Evolutionary conservation across 2,113 vertebrate genomes (phyloP), one percentile per base, ranked within the genome.

Genomic region (Protobothrops flavoviridis): DNA sequence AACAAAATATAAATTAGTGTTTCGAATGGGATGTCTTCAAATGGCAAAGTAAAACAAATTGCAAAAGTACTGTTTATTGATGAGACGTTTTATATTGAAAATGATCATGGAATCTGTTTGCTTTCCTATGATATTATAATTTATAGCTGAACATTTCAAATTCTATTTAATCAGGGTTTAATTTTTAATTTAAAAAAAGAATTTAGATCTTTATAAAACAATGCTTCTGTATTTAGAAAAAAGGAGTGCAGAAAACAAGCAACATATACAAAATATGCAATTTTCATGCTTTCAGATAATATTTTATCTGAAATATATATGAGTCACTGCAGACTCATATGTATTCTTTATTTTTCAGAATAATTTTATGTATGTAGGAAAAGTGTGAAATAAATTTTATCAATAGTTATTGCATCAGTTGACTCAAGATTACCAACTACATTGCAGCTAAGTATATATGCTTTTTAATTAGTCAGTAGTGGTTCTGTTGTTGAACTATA

Each of bases 381-480:
- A 74, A 64, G 88, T 15, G 26, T n/a, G 69, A 92, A 17, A 93
- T 93, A 95, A 94, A 87, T 95, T 53, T 97, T 2, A 1, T 43
- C 39, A 90, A 90, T 48, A 94, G 89, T 94, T 55, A 45, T 8
- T 87, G 43, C 24, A 48, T 5, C 26, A 24, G 12, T 50, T 93
- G 85, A 93, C 96, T 95, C 69, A 59, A 96, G 95, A 50, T 15
- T 93, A 64, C 94, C 91, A 95, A 64, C 94, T 96, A 43, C 12
- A 59, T 95, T 95, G 90, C 57, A 86, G 94, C 94, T 94, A 95
- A 92, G 45, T 69, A 33, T 69, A 69, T 69, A 15, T 17, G 1
- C 93, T 97, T 96, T 95, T 91, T 95, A 96, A 95, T 91, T 95
- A 97, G 96, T 81, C 95, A 24, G 92, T 95, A 96, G 95, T 96